Conservation (phyloP, 2,888 invertebrate species). For the Nomada goodeniana region DNA sequence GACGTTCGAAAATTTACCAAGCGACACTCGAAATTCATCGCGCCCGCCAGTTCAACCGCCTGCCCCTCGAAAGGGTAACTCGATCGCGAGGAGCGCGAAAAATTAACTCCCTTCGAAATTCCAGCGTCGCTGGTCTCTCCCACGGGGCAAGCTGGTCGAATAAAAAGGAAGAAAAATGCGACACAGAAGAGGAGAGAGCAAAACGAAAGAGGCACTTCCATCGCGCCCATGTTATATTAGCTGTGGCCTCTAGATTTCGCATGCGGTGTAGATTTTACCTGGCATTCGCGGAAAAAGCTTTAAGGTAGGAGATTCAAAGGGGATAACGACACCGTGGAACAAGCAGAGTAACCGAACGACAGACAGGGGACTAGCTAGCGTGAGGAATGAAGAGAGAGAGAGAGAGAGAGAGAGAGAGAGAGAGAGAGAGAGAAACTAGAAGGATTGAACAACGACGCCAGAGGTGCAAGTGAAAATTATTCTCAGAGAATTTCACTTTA, state of each 20-base stretch:
- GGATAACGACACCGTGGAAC: slow-evolving; percentile 36
- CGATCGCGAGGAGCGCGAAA: slow-evolving; percentile 15
- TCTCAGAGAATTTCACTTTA: slow-evolving; percentile 71
- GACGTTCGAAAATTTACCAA: slow-evolving; percentile 36
- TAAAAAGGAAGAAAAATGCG: not conserved
- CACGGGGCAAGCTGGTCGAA: not conserved
- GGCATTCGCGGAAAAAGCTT: slow-evolving; percentile 34
- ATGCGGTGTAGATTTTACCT: slow-evolving; percentile 53
- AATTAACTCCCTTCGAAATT: slow-evolving; percentile 48
- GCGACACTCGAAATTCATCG: slow-evolving; percentile 24
- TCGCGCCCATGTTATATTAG: slow-evolving; percentile 52
- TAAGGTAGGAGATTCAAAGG: slow-evolving; percentile 54
- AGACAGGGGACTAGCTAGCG: not conserved
- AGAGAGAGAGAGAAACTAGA: not conserved
- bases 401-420: not conserved
- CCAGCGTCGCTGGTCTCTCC: not conserved
- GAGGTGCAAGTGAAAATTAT: slow-evolving; percentile 73
- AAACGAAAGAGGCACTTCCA: not conserved
- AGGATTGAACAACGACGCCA: slow-evolving; percentile 39
- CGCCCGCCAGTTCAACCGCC: not conserved
- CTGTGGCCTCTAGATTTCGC: slow-evolving; percentile 45
- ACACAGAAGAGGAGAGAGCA: not conserved
- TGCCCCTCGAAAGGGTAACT: not conserved
- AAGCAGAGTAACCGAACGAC: slow-evolving; percentile 34
- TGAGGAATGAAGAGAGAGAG: not conserved